Percentiles rank a stretch among this genome's conserved stretches.
These are phyloP conservation scores for Gisinianus flammeolus DNA, from an alignment of 2,888 invertebrate genomes.

Conservation along the genomic window DNA sequence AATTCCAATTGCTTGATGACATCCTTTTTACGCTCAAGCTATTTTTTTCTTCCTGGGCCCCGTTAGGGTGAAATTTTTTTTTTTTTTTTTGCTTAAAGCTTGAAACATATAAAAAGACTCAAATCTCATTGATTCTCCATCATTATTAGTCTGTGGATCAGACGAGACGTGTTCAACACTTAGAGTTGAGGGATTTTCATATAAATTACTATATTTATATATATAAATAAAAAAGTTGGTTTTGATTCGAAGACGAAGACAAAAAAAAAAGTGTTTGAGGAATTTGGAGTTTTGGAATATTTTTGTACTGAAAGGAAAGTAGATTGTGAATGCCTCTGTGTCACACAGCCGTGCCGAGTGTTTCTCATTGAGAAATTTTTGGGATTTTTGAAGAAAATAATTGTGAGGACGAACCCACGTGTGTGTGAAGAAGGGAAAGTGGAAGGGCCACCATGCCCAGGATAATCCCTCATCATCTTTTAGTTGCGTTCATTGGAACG, in stretches of 20 bases:
- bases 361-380: background rate
- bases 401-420: background rate
- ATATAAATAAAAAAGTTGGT: background rate
- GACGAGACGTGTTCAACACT: conserved; percentile 14
- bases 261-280: background rate
- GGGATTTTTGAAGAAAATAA: no score
- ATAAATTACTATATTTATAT: no score
- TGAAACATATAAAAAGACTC: conserved; percentile 51
- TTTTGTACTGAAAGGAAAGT: background rate
- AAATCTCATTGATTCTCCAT: conserved; percentile 14
- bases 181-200: background rate
- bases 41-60: conserved; percentile 57
- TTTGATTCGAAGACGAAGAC: no score
- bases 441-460: conserved; percentile 48
- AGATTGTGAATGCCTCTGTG: background rate
- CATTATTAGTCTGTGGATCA: conserved; percentile 31
- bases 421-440: conserved; percentile 4
- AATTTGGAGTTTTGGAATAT: background rate
- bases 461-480: conserved; percentile 18
- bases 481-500: conserved; percentile 41
- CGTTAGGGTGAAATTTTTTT: conserved; percentile 44
- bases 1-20: conserved; percentile 57
- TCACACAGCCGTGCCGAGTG: background rate
- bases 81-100: conserved; percentile 9
- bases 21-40: conserved; percentile 59